Evolutionary conservation across 1,140 invertebrate species (phyloP).

Genomic region (Scaptodrosophila lebanonensis): DNA sequence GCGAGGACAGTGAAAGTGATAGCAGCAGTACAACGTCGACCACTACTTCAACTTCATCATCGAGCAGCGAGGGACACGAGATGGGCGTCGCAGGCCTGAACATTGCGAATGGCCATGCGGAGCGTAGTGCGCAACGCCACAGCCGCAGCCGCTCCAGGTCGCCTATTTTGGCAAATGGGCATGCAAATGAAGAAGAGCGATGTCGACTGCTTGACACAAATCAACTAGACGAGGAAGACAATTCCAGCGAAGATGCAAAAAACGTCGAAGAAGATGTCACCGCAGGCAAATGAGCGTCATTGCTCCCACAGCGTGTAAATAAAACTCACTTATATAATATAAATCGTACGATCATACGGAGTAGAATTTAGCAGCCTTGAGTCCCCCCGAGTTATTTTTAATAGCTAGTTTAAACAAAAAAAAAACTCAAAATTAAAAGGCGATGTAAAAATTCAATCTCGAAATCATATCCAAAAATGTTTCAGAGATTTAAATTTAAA

Average conservation of each 20-base stretch:
- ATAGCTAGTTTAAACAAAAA: slow-evolving; percentile 16
- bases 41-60: slow-evolving; percentile 62
- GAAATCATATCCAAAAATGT: too few species aligned
- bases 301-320: slow-evolving; percentile 31
- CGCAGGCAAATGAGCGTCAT: slow-evolving; percentile 26
- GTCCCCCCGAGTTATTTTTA: slow-evolving; percentile 31
- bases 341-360: too few species aligned
- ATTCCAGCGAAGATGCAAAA: slow-evolving; percentile 46
- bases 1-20: slow-evolving; percentile 75
- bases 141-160: slow-evolving; percentile 47
- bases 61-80: slow-evolving; percentile 51
- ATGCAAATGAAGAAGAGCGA: slow-evolving; percentile 56
- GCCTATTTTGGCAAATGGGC: slow-evolving; percentile 39
- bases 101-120: slow-evolving; percentile 60
- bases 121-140: slow-evolving; percentile 21
- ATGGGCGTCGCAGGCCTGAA: slow-evolving; percentile 58
- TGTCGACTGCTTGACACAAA: slow-evolving; percentile 35
- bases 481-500: too few species aligned
- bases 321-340: slow-evolving; percentile 28
- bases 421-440: too few species aligned
- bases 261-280: slow-evolving; percentile 3
- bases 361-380: slow-evolving; percentile 23
- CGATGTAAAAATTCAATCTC: too few species aligned
- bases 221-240: slow-evolving; percentile 60
- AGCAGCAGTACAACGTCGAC: slow-evolving; percentile 68